Conservation (phyloP, 1,140 invertebrate species). For the Apis cerana region DNA sequence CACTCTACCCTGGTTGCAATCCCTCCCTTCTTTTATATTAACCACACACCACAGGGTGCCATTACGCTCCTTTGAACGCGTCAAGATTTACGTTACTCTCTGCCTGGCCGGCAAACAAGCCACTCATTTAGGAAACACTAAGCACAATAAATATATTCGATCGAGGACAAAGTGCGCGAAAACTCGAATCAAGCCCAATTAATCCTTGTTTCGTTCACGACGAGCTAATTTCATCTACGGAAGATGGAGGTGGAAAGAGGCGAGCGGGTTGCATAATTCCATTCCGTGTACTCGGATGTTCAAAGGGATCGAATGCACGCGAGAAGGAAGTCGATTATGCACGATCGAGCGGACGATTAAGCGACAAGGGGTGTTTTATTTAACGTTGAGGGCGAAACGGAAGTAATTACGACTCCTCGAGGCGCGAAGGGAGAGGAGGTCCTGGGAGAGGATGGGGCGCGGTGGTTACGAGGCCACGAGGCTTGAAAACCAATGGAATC, state of each 20-base stretch:
- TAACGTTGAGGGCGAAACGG: constrained; percentile 34
- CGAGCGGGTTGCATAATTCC: background rate
- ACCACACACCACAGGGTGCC: background rate
- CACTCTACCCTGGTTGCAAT: background rate
- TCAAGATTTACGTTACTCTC: constrained; percentile 3
- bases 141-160: background rate
- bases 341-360: constrained; percentile 14
- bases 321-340: background rate
- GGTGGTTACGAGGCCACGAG: constrained; percentile 1
- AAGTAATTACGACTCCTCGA: constrained; percentile 42
- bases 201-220: background rate
- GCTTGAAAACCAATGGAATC: constrained; percentile 34
- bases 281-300: background rate
- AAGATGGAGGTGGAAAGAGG: background rate
- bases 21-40: background rate
- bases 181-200: constrained; percentile 3
- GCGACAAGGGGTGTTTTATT: constrained; percentile 31
- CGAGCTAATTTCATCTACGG: too few species aligned
- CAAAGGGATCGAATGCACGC: background rate
- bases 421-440: constrained; percentile 8
- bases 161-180: background rate
- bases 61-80: constrained; percentile 5
- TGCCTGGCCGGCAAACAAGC: background rate
- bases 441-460: too few species aligned
- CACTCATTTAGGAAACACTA: background rate